Evolutionary conservation across 2,888 invertebrate species (phyloP).

Genomic region (Copidosoma aretas): DNA sequence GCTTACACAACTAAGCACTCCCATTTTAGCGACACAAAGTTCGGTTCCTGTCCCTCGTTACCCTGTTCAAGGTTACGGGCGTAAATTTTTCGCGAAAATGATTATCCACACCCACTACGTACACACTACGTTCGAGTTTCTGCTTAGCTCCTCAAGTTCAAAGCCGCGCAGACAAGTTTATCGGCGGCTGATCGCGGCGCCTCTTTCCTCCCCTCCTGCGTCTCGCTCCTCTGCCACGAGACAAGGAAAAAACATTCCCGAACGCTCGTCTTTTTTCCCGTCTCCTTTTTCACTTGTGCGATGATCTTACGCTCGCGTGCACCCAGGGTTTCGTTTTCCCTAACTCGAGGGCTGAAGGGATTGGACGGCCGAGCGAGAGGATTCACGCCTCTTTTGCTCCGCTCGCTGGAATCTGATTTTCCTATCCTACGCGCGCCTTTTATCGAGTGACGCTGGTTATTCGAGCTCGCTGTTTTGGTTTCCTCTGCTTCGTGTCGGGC

Average conservation of each 20-base stretch:
- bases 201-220: not conserved
- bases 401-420: constrained; percentile 16
- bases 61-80: too few species aligned
- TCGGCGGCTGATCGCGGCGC: constrained; percentile 2
- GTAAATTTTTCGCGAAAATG: too few species aligned
- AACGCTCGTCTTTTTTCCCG: not conserved
- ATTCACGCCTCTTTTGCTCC: constrained; percentile 34
- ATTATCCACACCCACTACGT: too few species aligned
- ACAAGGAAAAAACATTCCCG: too few species aligned
- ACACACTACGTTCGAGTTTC: too few species aligned
- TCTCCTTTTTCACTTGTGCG: not conserved
- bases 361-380: constrained; percentile 6
- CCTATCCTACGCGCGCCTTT: not conserved
- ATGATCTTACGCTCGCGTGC: not conserved
- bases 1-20: too few species aligned
- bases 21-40: too few species aligned
- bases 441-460: constrained; percentile 7
- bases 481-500: constrained; percentile 16
- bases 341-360: not conserved
- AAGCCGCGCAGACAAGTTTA: too few species aligned
- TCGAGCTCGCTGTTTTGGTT: not conserved
- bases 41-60: too few species aligned
- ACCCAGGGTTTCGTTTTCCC: constrained; percentile 28
- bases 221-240: not conserved
- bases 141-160: too few species aligned